phyloP scores from a whole-genome alignment of 2,888 invertebrate genomes.

The Pseudococcus viburni region DNA sequence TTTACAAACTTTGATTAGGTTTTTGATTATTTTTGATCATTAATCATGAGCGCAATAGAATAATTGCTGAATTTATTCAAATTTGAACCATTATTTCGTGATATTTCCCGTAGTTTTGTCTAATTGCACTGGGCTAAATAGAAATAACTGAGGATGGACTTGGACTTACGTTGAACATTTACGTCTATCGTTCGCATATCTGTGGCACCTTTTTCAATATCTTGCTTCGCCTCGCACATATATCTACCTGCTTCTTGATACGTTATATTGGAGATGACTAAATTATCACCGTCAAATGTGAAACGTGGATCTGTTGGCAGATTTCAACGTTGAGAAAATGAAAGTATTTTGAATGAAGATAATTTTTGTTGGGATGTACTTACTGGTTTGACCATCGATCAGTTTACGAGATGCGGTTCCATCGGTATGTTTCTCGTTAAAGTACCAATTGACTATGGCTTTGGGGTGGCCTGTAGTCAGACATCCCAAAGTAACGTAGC shows the following conservation, averaged over 20 bases:
- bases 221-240: constrained; percentile 49
- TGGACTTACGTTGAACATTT: constrained; percentile 30
- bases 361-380: background rate
- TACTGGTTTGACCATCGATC: constrained; percentile 21
- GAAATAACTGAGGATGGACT: too few species aligned
- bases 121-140: too few species aligned
- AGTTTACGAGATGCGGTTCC: background rate
- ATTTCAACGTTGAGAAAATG: background rate
- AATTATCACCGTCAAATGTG: constrained; percentile 1
- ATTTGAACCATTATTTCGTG: too few species aligned
- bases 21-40: too few species aligned
- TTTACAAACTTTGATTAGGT: too few species aligned
- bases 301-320: background rate
- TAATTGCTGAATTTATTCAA: too few species aligned
- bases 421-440: background rate
- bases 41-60: too few species aligned
- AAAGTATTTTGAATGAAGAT: too few species aligned
- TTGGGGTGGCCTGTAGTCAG: constrained; percentile 19
- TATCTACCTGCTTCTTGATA: constrained; percentile 50
- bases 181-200: background rate
- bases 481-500: constrained; percentile 44
- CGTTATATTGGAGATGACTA: constrained; percentile 28
- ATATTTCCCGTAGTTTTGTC: too few species aligned
- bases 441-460: constrained; percentile 22
- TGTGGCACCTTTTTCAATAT: constrained; percentile 7